A percentile compares a stretch with the other conserved stretches of the same genome.
Evolutionary conservation across 2,113 vertebrate species (phyloP).

Genomic region (Pseudorhombus dupliciocellatus): DNA sequence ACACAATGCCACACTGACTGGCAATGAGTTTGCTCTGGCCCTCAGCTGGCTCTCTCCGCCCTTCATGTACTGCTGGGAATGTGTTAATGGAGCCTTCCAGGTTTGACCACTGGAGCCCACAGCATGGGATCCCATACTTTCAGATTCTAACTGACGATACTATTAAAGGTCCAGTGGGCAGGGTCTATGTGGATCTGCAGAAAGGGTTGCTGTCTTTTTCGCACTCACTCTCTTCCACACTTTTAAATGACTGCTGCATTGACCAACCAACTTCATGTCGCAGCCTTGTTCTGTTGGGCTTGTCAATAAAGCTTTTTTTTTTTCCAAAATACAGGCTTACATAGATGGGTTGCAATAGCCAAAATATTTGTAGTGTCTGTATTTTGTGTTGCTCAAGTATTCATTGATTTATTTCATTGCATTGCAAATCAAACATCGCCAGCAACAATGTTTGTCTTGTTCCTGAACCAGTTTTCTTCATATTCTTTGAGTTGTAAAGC

Average conservation of each 20-base stretch:
- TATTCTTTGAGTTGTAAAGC: neutral
- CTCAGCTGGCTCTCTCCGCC: slow-evolving; percentile 38
- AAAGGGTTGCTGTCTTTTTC: neutral
- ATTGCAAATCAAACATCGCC: neutral
- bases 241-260: neutral
- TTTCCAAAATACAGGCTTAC: neutral
- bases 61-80: slow-evolving; percentile 1
- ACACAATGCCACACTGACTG: slow-evolving; percentile 71
- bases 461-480: neutral
- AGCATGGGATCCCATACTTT: neutral
- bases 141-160: neutral
- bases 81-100: slow-evolving; percentile 5
- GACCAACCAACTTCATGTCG: neutral
- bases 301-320: neutral
- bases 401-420: neutral
- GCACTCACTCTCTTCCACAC: neutral
- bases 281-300: neutral
- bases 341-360: neutral
- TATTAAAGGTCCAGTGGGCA: neutral
- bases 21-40: slow-evolving; percentile 67
- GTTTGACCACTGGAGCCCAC: slow-evolving; percentile 24
- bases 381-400: neutral
- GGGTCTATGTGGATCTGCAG: too few species aligned
- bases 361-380: neutral
- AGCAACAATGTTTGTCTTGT: neutral